phyloP scores from a whole-genome alignment of 2,888 invertebrate species.

The Acronicta alni region DNA sequence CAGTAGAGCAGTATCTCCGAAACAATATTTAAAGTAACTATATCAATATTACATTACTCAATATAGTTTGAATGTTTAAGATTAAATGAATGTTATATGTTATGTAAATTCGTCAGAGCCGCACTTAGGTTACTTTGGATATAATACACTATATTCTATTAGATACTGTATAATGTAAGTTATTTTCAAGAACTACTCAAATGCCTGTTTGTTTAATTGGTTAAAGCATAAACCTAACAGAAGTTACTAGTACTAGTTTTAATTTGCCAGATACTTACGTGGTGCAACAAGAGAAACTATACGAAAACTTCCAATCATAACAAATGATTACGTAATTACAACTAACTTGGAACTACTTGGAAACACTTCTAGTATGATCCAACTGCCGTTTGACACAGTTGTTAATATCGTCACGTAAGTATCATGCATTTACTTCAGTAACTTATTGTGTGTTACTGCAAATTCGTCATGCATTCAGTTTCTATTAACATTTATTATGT shows the following conservation, averaged over 20 bases:
- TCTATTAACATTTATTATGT: conserved; percentile 36
- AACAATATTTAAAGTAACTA: conserved; percentile 27
- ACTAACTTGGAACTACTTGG: too few species aligned
- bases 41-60: conserved; percentile 33
- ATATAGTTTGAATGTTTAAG: conserved; percentile 45
- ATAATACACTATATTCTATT: conserved; percentile 9
- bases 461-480: conserved; percentile 23
- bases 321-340: too few species aligned
- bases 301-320: background rate
- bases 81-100: conserved; percentile 47
- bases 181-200: background rate
- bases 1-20: conserved; percentile 43
- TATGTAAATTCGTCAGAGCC: conserved; percentile 41
- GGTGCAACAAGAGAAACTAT: background rate
- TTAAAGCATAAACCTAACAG: background rate
- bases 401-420: conserved; percentile 23
- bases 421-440: conserved; percentile 6
- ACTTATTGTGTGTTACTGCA: conserved; percentile 19
- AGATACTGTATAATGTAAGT: conserved; percentile 10
- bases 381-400: conserved; percentile 1
- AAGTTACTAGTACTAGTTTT: background rate
- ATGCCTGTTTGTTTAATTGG: background rate
- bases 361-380: background rate
- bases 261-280: conserved; percentile 16
- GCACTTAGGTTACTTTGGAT: conserved; percentile 20